Evolutionary conservation across 2,888 invertebrate species (phyloP), one percentile per base, ranked within the genome.

Genomic region (Drosophila ustulata): DNA sequence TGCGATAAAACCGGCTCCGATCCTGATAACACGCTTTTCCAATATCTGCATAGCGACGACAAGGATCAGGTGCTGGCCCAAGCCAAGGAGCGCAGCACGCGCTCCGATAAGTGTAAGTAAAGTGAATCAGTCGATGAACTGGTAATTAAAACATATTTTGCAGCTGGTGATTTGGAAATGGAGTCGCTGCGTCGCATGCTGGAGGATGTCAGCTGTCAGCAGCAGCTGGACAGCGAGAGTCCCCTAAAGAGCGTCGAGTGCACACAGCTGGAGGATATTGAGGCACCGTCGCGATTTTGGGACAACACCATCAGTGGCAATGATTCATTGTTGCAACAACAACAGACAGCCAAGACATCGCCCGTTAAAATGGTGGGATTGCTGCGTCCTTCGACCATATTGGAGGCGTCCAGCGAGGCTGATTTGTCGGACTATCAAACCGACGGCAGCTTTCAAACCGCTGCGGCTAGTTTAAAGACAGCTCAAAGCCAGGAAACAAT

Each of bases 341-440:
- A 37, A 11, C 4, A 76, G 0, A 61, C 69, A 1, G 45, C 76
- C 3, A 87, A 88, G 39, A 88, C 89, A 3, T 92, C 92, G 1
- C 92, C 92, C 0, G 89, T 91, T 0, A 92, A 92, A 75, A 90
- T 91, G 89, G 89, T 92, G 0, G 92, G 92, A 0, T 66, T 92
- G 3, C 18, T 92, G 53, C 89, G 92, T 1, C 92, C 92, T 4
- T 92, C 92, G 0, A 92, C 92, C 26, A 92, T 92, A 34, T 63
- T 92, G 18, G 92, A 92, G 63, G 90, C 90, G n/a, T 37, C 37
- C 51, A 80, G 66, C 37, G 86, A 82, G n/a, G 82, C 83, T 25
- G 86, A 87, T 9, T 39, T 78, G 0, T 50, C 74, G 0, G 61
- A 45, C 3, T 25, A 32, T 3, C 50, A 26, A 18, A 75, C 84